Evolutionary conservation across 2,113 vertebrate genomes (phyloP).

Genomic region (Platycercus adscitus): DNA sequence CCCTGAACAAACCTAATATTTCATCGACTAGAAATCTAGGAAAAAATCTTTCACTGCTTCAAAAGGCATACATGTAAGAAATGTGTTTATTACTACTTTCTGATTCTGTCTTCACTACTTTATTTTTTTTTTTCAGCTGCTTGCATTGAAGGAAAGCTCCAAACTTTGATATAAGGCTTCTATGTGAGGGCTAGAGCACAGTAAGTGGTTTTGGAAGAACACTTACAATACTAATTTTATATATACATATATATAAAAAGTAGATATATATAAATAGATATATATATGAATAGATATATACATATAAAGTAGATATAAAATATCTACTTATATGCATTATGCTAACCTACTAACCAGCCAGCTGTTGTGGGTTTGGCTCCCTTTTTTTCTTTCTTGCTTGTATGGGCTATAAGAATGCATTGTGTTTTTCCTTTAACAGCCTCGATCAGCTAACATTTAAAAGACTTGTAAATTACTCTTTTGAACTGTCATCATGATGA

Average conservation of each 20-base stretch:
- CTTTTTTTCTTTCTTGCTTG: neutral
- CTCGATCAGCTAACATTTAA: neutral
- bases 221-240: too few relatives aligned
- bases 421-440: neutral
- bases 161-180: neutral
- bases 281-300: too few relatives aligned
- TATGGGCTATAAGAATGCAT: neutral
- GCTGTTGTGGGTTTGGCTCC: neutral
- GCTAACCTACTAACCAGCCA: neutral
- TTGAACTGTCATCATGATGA: neutral
- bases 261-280: too few relatives aligned
- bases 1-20: rapidly evolving
- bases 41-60: neutral
- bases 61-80: neutral
- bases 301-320: too few relatives aligned
- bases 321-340: neutral
- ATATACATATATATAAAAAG: too few relatives aligned
- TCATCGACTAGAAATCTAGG: neutral
- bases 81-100: neutral
- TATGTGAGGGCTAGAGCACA: neutral
- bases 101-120: neutral
- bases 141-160: neutral
- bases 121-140: neutral
- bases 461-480: neutral
- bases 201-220: neutral